A percentile compares a stretch with the other conserved stretches of the same genome.
phyloP scores from a whole-genome alignment of 2,888 invertebrate genomes.

The Lasiommata megera region DNA sequence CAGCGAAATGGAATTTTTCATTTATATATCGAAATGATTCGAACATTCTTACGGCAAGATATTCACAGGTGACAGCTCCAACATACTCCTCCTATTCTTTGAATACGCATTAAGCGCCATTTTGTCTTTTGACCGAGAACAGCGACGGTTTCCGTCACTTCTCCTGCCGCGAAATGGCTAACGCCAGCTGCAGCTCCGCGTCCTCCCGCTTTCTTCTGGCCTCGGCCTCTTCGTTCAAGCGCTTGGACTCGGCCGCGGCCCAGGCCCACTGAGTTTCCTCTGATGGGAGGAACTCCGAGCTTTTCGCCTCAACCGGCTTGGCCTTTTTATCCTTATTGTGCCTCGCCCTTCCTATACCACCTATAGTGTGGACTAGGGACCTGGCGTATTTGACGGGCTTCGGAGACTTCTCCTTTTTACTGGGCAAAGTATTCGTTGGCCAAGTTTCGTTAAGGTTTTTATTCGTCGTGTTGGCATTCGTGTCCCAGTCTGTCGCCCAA shows the following conservation, averaged over 20 bases:
- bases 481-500: constrained; percentile 57
- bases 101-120: constrained; percentile 4
- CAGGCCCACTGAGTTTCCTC: constrained; percentile 88
- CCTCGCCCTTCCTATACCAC: constrained; percentile 63
- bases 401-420: constrained; percentile 74
- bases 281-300: constrained; percentile 57
- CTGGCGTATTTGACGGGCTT: constrained; percentile 72
- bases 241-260: constrained; percentile 86
- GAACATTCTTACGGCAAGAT: constrained; percentile 23
- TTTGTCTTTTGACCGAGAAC: constrained; percentile 7
- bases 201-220: constrained; percentile 83
- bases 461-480: constrained; percentile 37
- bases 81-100: not conserved
- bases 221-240: constrained; percentile 82
- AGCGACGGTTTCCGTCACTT: constrained; percentile 46
- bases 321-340: constrained; percentile 62
- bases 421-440: constrained; percentile 65
- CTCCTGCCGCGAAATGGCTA: constrained; percentile 83
- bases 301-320: constrained; percentile 44
- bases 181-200: constrained; percentile 87
- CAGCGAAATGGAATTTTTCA: constrained; percentile 1
- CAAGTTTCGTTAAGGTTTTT: constrained; percentile 70
- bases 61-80: not conserved
- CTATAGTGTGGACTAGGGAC: constrained; percentile 72
- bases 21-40: not conserved